Conservation (phyloP, 1,140 invertebrate species). For the Myzus persicae region DNA sequence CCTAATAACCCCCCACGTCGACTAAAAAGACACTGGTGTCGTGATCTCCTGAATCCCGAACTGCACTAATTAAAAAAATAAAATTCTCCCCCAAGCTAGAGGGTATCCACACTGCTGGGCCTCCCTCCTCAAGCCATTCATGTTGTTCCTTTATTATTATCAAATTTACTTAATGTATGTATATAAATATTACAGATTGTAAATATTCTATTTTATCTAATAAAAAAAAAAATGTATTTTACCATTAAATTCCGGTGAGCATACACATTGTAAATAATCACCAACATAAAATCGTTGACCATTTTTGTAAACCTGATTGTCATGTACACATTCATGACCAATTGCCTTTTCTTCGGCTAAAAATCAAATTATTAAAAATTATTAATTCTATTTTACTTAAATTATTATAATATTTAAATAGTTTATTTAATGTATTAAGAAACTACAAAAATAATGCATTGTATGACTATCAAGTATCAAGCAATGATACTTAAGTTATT, state of each 20-base stretch:
- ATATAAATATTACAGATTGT: too few species aligned
- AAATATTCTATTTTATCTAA: too few species aligned
- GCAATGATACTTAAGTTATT: neutral
- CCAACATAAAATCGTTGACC: conserved; percentile 33
- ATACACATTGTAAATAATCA: conserved; percentile 27
- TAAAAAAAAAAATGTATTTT: too few species aligned
- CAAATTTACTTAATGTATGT: too few species aligned
- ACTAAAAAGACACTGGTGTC: too few species aligned
- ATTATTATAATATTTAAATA: neutral
- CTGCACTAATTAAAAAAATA: too few species aligned
- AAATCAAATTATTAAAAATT: neutral
- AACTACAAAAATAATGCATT: neutral
- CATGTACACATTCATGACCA: conserved; percentile 3
- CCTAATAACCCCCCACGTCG: too few species aligned
- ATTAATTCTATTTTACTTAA: neutral
- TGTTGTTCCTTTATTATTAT: too few species aligned
- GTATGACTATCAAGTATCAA: neutral
- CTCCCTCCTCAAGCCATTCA: too few species aligned
- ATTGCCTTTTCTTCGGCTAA: conserved; percentile 32
- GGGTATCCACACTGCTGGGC: too few species aligned
- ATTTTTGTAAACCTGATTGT: conserved; percentile 21
- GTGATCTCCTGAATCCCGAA: too few species aligned
- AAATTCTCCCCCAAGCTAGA: too few species aligned
- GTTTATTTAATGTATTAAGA: neutral
- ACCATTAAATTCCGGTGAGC: conserved; percentile 45